Evolutionary conservation across 2,797 vertebrate genomes (phyloP), one percentile per base, ranked within the genome.

Genomic region (Acridotheres tristis): DNA sequence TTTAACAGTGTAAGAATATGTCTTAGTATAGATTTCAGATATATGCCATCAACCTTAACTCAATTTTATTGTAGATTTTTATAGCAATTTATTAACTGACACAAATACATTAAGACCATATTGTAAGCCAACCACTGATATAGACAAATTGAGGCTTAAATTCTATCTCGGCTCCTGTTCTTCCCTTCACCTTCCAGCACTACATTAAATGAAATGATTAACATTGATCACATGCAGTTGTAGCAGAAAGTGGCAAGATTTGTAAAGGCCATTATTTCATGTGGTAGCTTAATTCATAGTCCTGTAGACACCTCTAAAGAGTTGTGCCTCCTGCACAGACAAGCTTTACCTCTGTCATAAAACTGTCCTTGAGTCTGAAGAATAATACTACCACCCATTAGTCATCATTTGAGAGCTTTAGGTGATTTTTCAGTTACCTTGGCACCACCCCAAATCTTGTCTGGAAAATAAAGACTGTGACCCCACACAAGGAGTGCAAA

Each of bases 21-120:
- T 76, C 95, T 85, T 89, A 89, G 16, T 94, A 93, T 95, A 69
- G 91, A 95, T 95, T 95, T 96, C 90, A 91, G 80, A 91, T 95
- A 79, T 27, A 79, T 0, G 5, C 77, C 3, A 1, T 93, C 80
- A 73, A 50, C 5, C 0, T 94, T 91, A 94, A 86, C 48, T 73
- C 51, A 66, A 21, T 90, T 94, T 95, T 95, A 94, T 75, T 63
- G 59, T 63, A 55, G 32, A 29, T 53, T 91, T 94, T 82, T 86
- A n/a, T 69, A 72, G 59, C 59, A 90, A 95, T 95, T 93, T 95
- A 88, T 94, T 94, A 96, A 88, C 85, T 93, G 93, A 82, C 80
- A 86, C 51, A 88, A 93, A 94, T 90, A 81, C 43, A 86, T 90
- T 95, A 86, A 88, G 59, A 75, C 76, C 40, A 38, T 84, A 86